Conservation (phyloP, 1,140 invertebrate species). For the Chironomus tepperi region DNA sequence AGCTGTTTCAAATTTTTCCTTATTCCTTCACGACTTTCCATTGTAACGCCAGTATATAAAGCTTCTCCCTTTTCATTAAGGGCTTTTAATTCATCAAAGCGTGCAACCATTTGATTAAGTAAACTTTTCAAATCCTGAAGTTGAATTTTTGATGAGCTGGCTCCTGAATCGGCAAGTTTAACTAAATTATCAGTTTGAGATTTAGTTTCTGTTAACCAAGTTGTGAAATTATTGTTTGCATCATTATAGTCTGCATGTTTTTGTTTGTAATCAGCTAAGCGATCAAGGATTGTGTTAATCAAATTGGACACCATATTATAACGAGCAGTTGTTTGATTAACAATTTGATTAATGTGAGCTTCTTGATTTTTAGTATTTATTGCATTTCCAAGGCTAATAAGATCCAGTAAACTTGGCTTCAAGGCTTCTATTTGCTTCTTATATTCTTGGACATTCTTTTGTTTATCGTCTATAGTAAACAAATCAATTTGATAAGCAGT, state of each 20-base stretch:
- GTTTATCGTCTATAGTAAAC: slow-evolving; percentile 60
- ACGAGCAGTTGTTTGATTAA: slow-evolving; percentile 63
- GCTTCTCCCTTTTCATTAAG: slow-evolving; percentile 66
- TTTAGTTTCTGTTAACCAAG: slow-evolving; percentile 70
- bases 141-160: slow-evolving; percentile 58
- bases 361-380: slow-evolving; percentile 71
- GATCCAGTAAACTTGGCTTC: slow-evolving; percentile 53
- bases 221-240: slow-evolving; percentile 59
- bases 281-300: slow-evolving; percentile 55
- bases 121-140: slow-evolving; percentile 60
- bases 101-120: background rate
- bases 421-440: slow-evolving; percentile 54
- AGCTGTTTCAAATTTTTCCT: slow-evolving; percentile 71
- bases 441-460: slow-evolving; percentile 55
- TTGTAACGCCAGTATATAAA: slow-evolving; percentile 75
- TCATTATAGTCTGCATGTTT: slow-evolving; percentile 58
- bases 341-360: slow-evolving; percentile 68
- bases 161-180: slow-evolving; percentile 51
- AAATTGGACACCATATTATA: slow-evolving; percentile 69
- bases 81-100: slow-evolving; percentile 1
- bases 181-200: slow-evolving; percentile 59
- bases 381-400: slow-evolving; percentile 58
- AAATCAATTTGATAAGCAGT: slow-evolving; percentile 60
- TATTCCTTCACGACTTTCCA: slow-evolving; percentile 75
- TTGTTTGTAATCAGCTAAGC: slow-evolving; percentile 55